A percentile compares a stretch with the other conserved stretches of the same genome.
Evolutionary conservation across 2,797 vertebrate genomes (phyloP).

Genomic region (Leptodactylus fallax): DNA sequence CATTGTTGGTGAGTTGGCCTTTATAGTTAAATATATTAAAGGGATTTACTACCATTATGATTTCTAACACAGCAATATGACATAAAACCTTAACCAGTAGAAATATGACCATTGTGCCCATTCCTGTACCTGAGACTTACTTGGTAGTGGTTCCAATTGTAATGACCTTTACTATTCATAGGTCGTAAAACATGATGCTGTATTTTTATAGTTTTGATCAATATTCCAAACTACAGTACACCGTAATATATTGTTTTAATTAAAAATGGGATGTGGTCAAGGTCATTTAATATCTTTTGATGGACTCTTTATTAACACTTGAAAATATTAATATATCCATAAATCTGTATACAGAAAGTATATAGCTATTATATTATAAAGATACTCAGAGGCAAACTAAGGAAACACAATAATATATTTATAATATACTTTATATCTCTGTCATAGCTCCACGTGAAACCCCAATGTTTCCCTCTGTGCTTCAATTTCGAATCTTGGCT

Average conservation of each 20-base stretch:
- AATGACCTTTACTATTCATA: neutral
- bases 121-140: too few species aligned
- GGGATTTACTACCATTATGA: too few species aligned
- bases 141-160: too few species aligned
- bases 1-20: too few species aligned
- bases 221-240: neutral
- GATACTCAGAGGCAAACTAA: neutral
- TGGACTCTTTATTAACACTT: too few species aligned
- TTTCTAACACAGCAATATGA: too few species aligned
- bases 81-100: too few species aligned
- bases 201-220: neutral
- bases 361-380: neutral
- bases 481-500: constrained; percentile 31
- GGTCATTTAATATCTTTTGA: too few species aligned
- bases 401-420: constrained; percentile 5
- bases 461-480: constrained; percentile 11
- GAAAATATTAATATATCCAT: too few species aligned
- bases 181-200: neutral
- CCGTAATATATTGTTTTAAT: neutral
- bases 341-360: neutral
- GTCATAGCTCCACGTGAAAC: neutral
- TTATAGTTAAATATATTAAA: too few species aligned
- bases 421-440: neutral
- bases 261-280: too few species aligned
- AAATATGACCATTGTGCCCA: too few species aligned